Evolutionary conservation across 2,797 vertebrate species (phyloP), one percentile per base, ranked within the genome.

Genomic region (Microcaecilia unicolor): DNA sequence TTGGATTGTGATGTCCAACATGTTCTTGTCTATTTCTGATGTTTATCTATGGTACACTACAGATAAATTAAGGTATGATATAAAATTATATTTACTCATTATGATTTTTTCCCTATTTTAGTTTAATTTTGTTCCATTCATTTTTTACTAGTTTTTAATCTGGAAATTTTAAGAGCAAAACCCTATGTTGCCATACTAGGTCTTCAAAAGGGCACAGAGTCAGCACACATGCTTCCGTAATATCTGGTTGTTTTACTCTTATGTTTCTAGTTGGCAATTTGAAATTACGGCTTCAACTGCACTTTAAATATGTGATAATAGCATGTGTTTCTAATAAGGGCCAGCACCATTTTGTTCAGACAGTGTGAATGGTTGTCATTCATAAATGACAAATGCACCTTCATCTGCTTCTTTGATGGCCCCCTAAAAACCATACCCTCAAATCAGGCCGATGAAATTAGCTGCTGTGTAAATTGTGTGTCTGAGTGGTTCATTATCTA

Each of bases 401-500:
- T 82, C 74, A 65, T 79, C 72, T 74, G 74, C 66, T 77, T 73
- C 77, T 79, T 73, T 71, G 65, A 76, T 80, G 72, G 81, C 66
- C 74, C 76, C 81, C 79, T 81, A 78, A 81, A 83, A 74, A 75
- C 74, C 68, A 73, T 78, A 84, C 85, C 83, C 85, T 84, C 76
- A 83, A 88, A 88, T 89, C 86, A 90, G 87, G 70, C 78, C 80
- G 86, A 86, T 85, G 81, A 89, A 90, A 80, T 91, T 85, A 92
- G 88, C 85, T 60, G 81, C 83, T 84, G 85, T 83, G 87, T 91
- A 91, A 89, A 91, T 89, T 86, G 80, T 86, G 86, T 81, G 85
- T 83, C 85, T 89, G 84, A 90, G 85, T 89, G 87, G 81, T 88
- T 91, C 88, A 95, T 94, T 95, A 94, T 92, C 87, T 93, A 93